A percentile compares a stretch with the other conserved stretches of the same genome.
Conservation (phyloP, 2,888 invertebrate genomes). For the Cryptocephalus moraei region DNA sequence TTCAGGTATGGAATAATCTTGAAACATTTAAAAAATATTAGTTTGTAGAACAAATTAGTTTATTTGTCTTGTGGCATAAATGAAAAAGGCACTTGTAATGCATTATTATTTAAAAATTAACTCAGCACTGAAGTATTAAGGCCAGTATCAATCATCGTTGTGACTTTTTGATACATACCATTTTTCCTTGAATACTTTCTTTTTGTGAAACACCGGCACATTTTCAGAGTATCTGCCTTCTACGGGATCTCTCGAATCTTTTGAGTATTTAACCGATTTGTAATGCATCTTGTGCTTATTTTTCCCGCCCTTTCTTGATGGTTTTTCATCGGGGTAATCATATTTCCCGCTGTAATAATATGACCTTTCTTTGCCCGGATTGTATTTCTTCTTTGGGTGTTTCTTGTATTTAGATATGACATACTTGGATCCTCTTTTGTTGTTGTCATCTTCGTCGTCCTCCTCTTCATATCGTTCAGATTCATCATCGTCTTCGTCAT, state of each 20-base stretch:
- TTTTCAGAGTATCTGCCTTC: conserved; percentile 23
- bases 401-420: conserved; percentile 10
- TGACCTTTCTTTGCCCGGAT: conserved; percentile 8
- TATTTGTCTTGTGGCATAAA: too few relatives aligned
- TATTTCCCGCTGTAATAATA: conserved; percentile 13
- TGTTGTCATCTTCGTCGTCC: conserved; percentile 21
- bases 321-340: conserved; percentile 10
- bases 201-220: conserved; percentile 24
- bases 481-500: conserved; percentile 15
- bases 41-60: too few relatives aligned
- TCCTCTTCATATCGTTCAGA: conserved; percentile 9
- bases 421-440: conserved; percentile 14
- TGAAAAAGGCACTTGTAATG: too few relatives aligned
- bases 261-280: conserved; percentile 12
- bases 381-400: conserved; percentile 9
- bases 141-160: too few relatives aligned
- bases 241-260: conserved; percentile 12
- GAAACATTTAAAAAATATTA: too few relatives aligned
- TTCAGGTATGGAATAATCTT: too few relatives aligned
- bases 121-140: too few relatives aligned
- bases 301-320: conserved; percentile 1
- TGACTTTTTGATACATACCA: conserved; percentile 22
- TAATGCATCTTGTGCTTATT: conserved; percentile 10
- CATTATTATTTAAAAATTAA: too few relatives aligned
- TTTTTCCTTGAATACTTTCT: conserved; percentile 25